Evolutionary conservation across 2,113 vertebrate species (phyloP), one percentile per base, ranked within the genome.

Genomic region (Toxotes jaculatrix): DNA sequence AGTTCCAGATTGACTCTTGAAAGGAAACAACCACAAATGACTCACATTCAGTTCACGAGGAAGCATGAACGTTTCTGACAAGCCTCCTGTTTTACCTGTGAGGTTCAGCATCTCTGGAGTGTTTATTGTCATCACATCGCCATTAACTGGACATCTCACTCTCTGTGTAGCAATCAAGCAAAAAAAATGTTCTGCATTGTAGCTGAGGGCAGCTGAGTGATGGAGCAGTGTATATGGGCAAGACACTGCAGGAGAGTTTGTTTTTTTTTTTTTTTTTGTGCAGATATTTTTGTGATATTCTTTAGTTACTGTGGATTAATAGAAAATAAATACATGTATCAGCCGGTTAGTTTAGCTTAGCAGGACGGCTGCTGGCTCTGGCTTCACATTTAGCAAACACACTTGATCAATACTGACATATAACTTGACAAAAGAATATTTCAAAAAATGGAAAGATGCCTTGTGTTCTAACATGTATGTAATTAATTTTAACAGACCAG

Each of bases 1-100:
- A n/a, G 53, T 31, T 27, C 17, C n/a, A 68, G 56, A 83, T n/a
- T 80, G 57, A 68, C 60, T 57, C 65, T 55, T 63, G 31, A 80
- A 27, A 75, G 47, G 31, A 57, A 21, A 55, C 16, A 8, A 40
- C 75, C 71, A 43, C 12, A 57, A 70, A 75, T 78, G 64, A 62
- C 36, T 45, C 14, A 68, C 60, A 42, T 57, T 62, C 45, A n/a
- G 23, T 47, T 68, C 4, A 49, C 16, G 27, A 43, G 8, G 10
- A 71, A 55, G 45, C 16, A 0, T 13, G 19, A 9, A 27, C 16
- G 12, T 63, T 62, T 27, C 59, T 32, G 14, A 63, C 40, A 57
- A 19, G 13, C 1, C 43, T 21, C 7, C 1, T 40, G 23, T 67
- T 77, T 61, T 10, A 51, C 63, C 74, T 60, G 3, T 3, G 23